Evolutionary conservation across 2,888 invertebrate species (phyloP), one percentile per base, ranked within the genome.

Genomic region (Nomada flava): DNA sequence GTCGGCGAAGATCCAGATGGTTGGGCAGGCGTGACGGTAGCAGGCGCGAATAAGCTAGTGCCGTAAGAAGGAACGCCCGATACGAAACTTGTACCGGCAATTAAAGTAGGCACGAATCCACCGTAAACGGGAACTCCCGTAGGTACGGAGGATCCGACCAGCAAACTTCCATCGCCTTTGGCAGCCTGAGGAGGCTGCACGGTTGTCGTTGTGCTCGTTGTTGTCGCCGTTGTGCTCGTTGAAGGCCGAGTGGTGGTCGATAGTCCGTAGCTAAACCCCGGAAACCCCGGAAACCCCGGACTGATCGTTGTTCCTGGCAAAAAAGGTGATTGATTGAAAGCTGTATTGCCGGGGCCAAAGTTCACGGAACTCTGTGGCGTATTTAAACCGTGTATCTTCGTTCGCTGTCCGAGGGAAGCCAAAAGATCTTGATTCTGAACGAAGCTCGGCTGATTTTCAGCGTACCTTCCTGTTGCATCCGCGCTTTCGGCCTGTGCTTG

Each of bases 61-160:
- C 87, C 85, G 67, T 90, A 91, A 18, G 68, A 72, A 11, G 91
- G 90, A 7, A 90, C 74, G 65, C 78, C 87, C 0, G 87, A 62
- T 0, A 88, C 7, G 60, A 90, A 86, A 67, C 79, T 88, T 1
- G 89, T 84, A 3, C 89, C 90, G 3, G 89, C 52, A 47, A 92
- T 70, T 10, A 90, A 53, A 13, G 87, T 89, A 1, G 93, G 93
- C 15, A 92, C 86, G 67, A 92, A 91, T 42, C 92, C 89, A n/a
- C 90, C 89, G 65, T 91, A 92, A 18, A 90, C 86, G 5, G 91
- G 88, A 57, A 90, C 88, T 57, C 82, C 82, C 13, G 76, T n/a
- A 18, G 82, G 44, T 9, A 85, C 63, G 2, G 81, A 79, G 18
- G 82, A 79, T 15, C 82, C 86, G 7, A 80, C 60, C 75, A 89